A percentile compares a stretch with the other conserved stretches of the same genome.
These are phyloP conservation scores for Cephus cinctus DNA, from an alignment of 1,140 invertebrate species.

Conservation along the genomic window DNA sequence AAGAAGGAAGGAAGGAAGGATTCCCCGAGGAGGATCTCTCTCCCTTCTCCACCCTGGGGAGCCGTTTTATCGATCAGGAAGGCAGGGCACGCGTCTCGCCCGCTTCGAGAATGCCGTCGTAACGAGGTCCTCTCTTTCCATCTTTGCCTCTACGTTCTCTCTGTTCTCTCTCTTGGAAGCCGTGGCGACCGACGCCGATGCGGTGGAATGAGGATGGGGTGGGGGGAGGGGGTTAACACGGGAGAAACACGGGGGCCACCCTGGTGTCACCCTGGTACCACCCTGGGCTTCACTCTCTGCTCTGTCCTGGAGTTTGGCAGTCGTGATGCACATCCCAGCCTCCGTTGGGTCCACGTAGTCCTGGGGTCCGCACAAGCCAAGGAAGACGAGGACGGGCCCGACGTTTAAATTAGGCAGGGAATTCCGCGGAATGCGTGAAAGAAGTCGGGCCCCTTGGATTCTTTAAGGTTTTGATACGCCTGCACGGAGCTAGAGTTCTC, in stretches of 20 bases:
- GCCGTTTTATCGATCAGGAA: constrained; percentile 40
- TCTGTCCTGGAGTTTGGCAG: no score
- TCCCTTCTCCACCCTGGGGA: constrained; percentile 21
- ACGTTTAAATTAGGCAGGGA: constrained; percentile 55
- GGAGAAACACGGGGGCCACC: no score
- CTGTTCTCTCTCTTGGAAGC: no score
- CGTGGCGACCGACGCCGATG: no score
- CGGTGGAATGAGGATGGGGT: no score
- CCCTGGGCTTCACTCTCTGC: constrained; percentile 19
- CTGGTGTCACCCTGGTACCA: constrained; percentile 20
- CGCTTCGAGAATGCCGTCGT: constrained; percentile 52
- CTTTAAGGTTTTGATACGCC: constrained; percentile 45
- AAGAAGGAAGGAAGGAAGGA: no score
- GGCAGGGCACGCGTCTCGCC: constrained; percentile 54
- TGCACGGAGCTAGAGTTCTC: constrained; percentile 36
- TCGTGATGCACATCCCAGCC: no score
- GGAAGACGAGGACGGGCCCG: constrained; percentile 26
- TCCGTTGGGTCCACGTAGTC: no score
- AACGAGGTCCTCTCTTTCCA: constrained; percentile 43
- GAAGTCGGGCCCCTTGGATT: constrained; percentile 43
- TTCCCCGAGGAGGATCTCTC: no score
- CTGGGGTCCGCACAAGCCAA: no score
- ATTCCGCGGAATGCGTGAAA: constrained; percentile 48
- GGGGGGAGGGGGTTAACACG: no score
- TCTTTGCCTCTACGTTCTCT: no score